Percentiles rank a stretch among this genome's conserved stretches.
These are phyloP conservation scores for Hylaeus volcanicus DNA, from an alignment of 1,140 invertebrate genomes.

Conservation along the genomic window DNA sequence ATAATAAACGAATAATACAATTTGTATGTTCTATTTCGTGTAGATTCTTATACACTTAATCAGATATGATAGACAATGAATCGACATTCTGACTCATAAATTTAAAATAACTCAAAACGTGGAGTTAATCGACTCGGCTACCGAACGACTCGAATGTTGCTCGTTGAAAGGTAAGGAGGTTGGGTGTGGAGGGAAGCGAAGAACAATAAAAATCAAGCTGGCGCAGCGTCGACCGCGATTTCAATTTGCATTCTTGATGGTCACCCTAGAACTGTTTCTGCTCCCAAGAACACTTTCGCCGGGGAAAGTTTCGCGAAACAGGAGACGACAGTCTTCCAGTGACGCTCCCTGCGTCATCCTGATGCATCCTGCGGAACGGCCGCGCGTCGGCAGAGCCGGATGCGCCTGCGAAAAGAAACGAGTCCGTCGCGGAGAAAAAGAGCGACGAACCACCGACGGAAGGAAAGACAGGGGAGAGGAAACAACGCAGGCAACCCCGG, in stretches of 20 bases:
- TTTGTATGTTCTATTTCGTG: too few relatives aligned
- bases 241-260: conserved; percentile 10
- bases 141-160: too few relatives aligned
- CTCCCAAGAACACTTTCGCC: background rate
- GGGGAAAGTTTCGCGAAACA: conserved; percentile 18
- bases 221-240: background rate
- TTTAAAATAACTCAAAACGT: too few relatives aligned
- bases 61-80: too few relatives aligned
- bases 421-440: background rate
- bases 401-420: background rate
- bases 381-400: background rate
- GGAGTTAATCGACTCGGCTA: too few relatives aligned
- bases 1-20: too few relatives aligned
- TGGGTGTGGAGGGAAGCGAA: too few relatives aligned
- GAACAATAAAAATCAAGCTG: background rate
- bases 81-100: too few relatives aligned
- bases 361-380: background rate
- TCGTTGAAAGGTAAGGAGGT: too few relatives aligned
- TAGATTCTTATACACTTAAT: too few relatives aligned
- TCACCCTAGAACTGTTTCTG: background rate
- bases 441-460: background rate
- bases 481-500: too few relatives aligned
- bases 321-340: background rate
- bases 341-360: conserved; percentile 1
- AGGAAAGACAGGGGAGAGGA: background rate